Conservation (phyloP, 2,113 vertebrate genomes). For the Prinia subflava region DNA sequence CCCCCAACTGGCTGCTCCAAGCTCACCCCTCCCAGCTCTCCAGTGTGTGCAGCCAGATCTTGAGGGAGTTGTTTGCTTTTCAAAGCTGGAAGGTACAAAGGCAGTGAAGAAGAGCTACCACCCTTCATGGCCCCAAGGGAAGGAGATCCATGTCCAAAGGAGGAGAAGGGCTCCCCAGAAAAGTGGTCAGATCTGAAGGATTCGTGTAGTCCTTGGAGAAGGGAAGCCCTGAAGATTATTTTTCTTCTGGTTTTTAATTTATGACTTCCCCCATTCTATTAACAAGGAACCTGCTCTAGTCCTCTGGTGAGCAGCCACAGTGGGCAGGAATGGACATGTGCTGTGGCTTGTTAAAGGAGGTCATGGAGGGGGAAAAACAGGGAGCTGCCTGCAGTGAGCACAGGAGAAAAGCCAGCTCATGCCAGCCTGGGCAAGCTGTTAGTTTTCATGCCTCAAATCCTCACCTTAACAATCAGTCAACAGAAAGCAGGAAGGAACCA, state of each 20-base stretch:
- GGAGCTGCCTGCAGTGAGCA: neutral
- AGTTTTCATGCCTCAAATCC: neutral
- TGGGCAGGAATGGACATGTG: fast-evolving
- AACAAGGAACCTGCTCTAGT: neutral
- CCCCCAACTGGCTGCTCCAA: neutral
- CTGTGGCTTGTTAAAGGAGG: neutral
- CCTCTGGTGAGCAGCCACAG: neutral
- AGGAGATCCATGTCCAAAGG: neutral
- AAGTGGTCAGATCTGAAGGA: neutral
- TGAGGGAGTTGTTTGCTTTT: neutral
- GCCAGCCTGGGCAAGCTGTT: neutral
- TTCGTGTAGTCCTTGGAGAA: neutral
- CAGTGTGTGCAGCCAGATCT: fast-evolving
- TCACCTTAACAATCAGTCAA: conserved; percentile 56
- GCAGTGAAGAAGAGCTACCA: neutral
- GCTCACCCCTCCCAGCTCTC: neutral
- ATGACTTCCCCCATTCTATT: neutral
- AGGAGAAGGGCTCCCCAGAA: neutral
- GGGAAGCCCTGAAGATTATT: neutral
- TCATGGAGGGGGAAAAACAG: neutral
- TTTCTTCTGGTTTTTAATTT: neutral
- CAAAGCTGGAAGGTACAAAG: neutral
- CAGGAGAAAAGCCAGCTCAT: neutral
- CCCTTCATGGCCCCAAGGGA: neutral
- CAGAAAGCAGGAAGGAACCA: neutral